Evolutionary conservation across 2,113 vertebrate genomes (phyloP).

Genomic region (Opisthocomus hoazin): DNA sequence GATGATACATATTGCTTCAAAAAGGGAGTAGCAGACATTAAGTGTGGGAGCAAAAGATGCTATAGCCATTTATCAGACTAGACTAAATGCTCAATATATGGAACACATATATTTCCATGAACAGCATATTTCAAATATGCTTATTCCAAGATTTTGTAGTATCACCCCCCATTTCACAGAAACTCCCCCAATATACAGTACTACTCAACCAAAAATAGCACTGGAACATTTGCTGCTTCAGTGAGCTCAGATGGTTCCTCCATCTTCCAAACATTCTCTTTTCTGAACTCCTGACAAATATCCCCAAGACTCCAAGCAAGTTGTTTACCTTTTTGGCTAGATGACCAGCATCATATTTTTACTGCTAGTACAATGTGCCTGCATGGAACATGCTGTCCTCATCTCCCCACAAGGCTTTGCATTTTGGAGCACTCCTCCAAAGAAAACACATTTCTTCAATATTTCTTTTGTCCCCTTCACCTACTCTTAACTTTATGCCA

Average conservation of each 20-base stretch:
- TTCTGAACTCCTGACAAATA: slow-evolving; percentile 10
- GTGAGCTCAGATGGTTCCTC: neutral
- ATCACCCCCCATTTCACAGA: neutral
- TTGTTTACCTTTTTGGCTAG: neutral
- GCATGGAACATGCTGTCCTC: neutral
- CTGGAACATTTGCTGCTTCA: neutral
- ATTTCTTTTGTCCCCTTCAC: neutral
- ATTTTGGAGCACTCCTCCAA: neutral
- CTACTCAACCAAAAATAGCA: neutral
- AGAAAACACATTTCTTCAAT: neutral
- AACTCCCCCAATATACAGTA: neutral
- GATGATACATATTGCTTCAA: neutral
- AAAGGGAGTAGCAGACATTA: neutral
- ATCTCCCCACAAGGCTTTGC: neutral
- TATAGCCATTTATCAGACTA: neutral
- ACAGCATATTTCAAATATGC: neutral
- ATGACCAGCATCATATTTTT: neutral
- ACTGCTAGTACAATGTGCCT: neutral
- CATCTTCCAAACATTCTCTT: neutral
- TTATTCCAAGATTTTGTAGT: neutral
- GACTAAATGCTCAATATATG: neutral
- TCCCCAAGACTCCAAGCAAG: neutral
- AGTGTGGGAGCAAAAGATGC: neutral
- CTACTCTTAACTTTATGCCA: neutral
- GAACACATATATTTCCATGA: neutral